Conservation (phyloP, 2,888 invertebrate species). For the Cephus runcator region DNA sequence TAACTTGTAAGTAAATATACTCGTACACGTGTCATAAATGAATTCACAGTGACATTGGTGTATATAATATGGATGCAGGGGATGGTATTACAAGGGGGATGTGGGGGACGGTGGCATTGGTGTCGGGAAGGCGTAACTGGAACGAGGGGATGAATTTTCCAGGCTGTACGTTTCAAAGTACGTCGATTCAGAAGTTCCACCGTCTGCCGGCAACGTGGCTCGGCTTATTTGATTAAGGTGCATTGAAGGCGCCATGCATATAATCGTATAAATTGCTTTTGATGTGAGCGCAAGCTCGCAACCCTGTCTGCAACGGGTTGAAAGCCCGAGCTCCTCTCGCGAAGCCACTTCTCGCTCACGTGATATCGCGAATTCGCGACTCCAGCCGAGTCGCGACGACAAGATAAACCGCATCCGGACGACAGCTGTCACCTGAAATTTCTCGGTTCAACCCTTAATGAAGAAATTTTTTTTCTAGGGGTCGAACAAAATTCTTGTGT, state of each 20-base stretch:
- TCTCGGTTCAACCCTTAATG: neutral
- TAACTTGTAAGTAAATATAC: no score
- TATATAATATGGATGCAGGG: neutral
- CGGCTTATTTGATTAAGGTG: constrained; percentile 54
- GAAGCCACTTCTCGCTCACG: constrained; percentile 24
- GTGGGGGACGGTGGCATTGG: neutral
- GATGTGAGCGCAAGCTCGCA: constrained; percentile 45
- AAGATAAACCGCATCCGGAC: neutral
- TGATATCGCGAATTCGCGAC: constrained; percentile 22
- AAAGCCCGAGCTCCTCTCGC: constrained; percentile 37
- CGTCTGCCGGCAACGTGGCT: constrained; percentile 21
- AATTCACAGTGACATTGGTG: neutral
- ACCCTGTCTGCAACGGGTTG: constrained; percentile 35
- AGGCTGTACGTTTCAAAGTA: constrained; percentile 36
- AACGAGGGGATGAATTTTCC: constrained; percentile 32
- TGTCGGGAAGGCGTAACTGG: constrained; percentile 19
- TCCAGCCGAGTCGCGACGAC: neutral
- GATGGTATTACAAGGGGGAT: neutral
- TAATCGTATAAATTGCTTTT: constrained; percentile 60
- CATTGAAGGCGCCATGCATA: constrained; percentile 55
- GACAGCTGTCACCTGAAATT: neutral
- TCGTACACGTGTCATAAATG: neutral
- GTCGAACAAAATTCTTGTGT: neutral
- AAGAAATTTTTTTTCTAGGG: neutral
- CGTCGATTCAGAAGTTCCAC: constrained; percentile 10